Evolutionary conservation across 1,140 invertebrate genomes (phyloP), one percentile per base, ranked within the genome.

Genomic region (Aphidius ervi): DNA sequence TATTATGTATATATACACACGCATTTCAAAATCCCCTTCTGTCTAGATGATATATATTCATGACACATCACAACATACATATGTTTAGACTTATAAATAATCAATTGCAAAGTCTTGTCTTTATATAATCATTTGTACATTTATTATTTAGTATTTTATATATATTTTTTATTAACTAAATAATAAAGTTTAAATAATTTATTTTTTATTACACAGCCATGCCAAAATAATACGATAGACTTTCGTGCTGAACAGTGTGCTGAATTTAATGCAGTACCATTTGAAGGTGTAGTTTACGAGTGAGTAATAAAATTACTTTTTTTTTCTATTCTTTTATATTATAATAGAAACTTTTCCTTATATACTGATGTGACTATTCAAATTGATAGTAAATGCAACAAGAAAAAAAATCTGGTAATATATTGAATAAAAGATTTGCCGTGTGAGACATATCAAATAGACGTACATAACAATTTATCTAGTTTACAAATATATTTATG

Each of bases 241-340:
- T 97, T 93, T 78, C 82, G 95, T 62, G 81, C 87, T 0, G 87
- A 92, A 66, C 95, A 98, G 71, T 97, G 95, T 77, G 82, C 91
- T 1, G 82, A 86, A 59, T 95, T 88, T 72, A 87, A 97, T 74
- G 76, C 79, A 23, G 78, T 87, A 37, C 82, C 85, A 8, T 93
- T 94, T 69, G 90, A 93, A 70, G 89, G 87, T 23, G 76, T 86
- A 43, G 83, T 81, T 70, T 91, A 94, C 71, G 82, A 87, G 87
- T 93, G 81, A 86, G 88, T 86, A 73, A 66, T 45, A 49, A 41
- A 58, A 56, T 49, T 58, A 31, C 2, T 31, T 31, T 31, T 52
- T 46, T 42, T 45, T 40, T 40, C 10, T 39, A 57, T 57, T 5
- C 54, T 43, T 53, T 42, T 8, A 5, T 6, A 41, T 3, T 42